These are phyloP conservation scores for Lepidurus apus DNA, from an alignment of 1,140 invertebrate species.

Conservation along the genomic window DNA sequence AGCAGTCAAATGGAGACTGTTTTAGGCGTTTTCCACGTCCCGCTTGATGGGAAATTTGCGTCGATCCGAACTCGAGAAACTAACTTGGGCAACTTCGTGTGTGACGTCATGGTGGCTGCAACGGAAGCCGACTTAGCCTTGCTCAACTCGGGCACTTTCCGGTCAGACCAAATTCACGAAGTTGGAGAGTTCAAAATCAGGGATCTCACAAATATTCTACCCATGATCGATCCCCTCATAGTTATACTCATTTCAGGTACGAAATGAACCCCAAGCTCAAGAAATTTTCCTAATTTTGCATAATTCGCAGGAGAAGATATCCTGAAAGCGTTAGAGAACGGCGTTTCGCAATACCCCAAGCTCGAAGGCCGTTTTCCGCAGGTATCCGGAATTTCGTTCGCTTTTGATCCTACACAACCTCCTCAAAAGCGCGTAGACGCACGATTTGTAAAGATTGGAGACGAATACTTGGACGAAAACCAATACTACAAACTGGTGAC, in stretches of 20 bases:
- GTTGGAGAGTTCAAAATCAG: constrained; percentile 74
- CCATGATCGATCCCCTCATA: constrained; percentile 75
- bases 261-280: constrained; percentile 10
- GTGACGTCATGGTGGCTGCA: constrained; percentile 75
- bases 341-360: constrained; percentile 67
- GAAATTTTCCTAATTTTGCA: not conserved
- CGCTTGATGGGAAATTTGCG: constrained; percentile 76
- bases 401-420: constrained; percentile 69
- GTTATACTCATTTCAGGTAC: constrained; percentile 57
- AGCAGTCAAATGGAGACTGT: constrained; percentile 75
- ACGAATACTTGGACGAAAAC: constrained; percentile 67
- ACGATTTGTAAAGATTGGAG: constrained; percentile 69
- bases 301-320: constrained; percentile 56
- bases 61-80: constrained; percentile 72
- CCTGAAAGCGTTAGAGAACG: constrained; percentile 72
- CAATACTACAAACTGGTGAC: constrained; percentile 71
- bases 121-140: constrained; percentile 76
- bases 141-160: constrained; percentile 79
- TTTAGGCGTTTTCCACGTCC: constrained; percentile 71
- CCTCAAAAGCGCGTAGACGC: constrained; percentile 58
- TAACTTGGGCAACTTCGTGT: constrained; percentile 85
- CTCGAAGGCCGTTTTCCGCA: constrained; percentile 76
- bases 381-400: constrained; percentile 74
- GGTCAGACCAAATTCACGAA: constrained; percentile 63
- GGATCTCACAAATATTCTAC: constrained; percentile 74